Percentiles rank a stretch among this genome's conserved stretches.
phyloP scores from a whole-genome alignment of 1,140 invertebrate genomes.

The Cephus cinctus region DNA sequence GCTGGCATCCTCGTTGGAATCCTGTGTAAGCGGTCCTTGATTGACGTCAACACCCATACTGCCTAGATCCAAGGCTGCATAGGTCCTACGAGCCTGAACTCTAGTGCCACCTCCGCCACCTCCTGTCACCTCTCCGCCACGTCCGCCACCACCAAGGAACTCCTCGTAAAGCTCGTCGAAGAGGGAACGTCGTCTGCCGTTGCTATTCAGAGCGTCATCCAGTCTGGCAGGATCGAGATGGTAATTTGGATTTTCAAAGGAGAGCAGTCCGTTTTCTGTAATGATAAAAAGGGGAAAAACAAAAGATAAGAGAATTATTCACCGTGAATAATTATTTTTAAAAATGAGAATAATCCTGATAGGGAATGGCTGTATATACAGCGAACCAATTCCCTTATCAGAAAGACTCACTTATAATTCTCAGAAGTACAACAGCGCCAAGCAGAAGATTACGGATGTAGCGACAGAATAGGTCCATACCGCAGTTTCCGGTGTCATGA shows the following conservation, averaged over 20 bases:
- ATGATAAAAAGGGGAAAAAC: constrained; percentile 33
- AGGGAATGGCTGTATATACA: not conserved
- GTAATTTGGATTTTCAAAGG: constrained; percentile 87
- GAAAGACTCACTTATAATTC: constrained; percentile 41
- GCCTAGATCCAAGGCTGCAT: constrained; percentile 65
- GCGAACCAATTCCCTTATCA: constrained; percentile 2
- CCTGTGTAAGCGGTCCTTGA: constrained; percentile 61
- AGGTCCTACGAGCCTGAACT: constrained; percentile 60
- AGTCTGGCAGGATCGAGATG: constrained; percentile 74
- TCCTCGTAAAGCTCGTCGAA: constrained; percentile 65
- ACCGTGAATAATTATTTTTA: not conserved
- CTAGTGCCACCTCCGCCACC: constrained; percentile 40
- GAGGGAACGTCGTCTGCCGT: constrained; percentile 60
- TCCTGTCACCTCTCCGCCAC: constrained; percentile 38
- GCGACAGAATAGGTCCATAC: constrained; percentile 35
- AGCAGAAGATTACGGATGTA: constrained; percentile 36
- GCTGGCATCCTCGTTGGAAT: constrained; percentile 58
- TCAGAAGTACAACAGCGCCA: constrained; percentile 29
- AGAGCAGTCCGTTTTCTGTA: constrained; percentile 83
- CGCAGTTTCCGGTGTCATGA: constrained; percentile 29
- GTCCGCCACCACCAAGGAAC: constrained; percentile 60
- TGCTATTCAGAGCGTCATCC: constrained; percentile 78
- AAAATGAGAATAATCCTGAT: too few relatives aligned
- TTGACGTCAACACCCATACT: constrained; percentile 73
- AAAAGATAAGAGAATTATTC: not conserved